Evolutionary conservation across 1,140 invertebrate genomes (phyloP), one percentile per base, ranked within the genome.

Genomic region (Drosophila pseudoobscura): DNA sequence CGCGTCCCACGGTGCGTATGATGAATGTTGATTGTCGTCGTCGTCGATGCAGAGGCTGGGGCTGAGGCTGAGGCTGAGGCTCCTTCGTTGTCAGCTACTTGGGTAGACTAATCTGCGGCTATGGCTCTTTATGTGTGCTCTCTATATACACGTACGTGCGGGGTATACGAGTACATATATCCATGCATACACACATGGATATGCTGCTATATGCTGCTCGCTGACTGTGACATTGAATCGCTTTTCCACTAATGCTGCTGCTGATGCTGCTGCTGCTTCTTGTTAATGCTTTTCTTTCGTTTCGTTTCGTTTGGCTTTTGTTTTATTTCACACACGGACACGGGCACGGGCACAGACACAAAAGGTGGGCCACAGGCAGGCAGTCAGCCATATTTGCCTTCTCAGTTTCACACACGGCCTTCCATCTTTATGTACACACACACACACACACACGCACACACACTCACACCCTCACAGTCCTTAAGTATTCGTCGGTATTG

Each of bases 1-100:
- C 78, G 74, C 68, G 59, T 88, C 52, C 74, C 74, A 87, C 82
- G 71, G 74, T 82, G 83, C 83, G 83, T 88, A 87, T 88, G 82
- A 78, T 87, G 82, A 68, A 87, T 77, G 74, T 69, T 75, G 82
- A 82, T 80, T 85, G 74, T 78, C 78, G 61, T 66, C 70, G 74
- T 72, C 59, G 52, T 59, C 44, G 20, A 20, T 20, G 20, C 20
- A 20, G 20, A 20, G 20, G 20, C 20, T 66, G 54, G 17, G 17
- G 17, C 17, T 17, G 17, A 17, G 17, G 17, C 15, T 15, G 15
- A 22, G 24, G 53, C 47, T 58, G 39, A 26, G 13, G 31, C 46
- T 41, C 20, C 24, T 57, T 41, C 24, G 24, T 24, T 45, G 20
- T 29, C 47, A 47, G 57, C 60, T 62, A 64, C 65, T 69, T 57